Evolutionary conservation across 35 echinoderm and acorn worm genomes (phyloP).

Genomic region (Apostichopus japonicus): DNA sequence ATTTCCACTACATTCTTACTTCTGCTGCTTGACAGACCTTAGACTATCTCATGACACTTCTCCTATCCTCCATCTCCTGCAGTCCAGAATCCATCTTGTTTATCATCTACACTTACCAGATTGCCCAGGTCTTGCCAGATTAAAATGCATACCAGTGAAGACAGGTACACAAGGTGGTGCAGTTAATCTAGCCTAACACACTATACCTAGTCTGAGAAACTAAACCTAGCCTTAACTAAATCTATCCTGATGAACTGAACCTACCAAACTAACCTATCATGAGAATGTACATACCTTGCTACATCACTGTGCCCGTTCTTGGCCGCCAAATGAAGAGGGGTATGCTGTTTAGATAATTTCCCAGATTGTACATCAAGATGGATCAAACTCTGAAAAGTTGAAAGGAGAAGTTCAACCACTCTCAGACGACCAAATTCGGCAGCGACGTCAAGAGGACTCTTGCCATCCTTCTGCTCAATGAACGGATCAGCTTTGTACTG

Average conservation of each 20-base stretch:
- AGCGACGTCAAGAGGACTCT: conserved; percentile 89
- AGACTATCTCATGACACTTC: too few relatives aligned
- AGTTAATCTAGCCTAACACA: too few relatives aligned
- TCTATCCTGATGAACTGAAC: neutral
- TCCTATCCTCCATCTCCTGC: too few relatives aligned
- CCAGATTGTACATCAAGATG: conserved; percentile 57
- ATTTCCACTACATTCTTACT: too few relatives aligned
- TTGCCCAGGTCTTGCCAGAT: too few relatives aligned
- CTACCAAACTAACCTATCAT: neutral
- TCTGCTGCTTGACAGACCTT: too few relatives aligned
- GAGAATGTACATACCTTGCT: conserved; percentile 66
- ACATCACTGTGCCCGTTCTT: conserved; percentile 98
- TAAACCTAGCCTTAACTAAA: too few relatives aligned
- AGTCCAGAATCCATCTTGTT: too few relatives aligned
- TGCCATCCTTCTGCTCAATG: conserved; percentile 78
- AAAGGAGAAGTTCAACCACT: conserved; percentile 78
- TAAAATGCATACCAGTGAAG: too few relatives aligned
- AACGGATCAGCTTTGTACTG: conserved; percentile 80
- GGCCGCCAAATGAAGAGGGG: conserved; percentile 90
- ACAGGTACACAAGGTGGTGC: too few relatives aligned
- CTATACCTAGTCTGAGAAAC: too few relatives aligned
- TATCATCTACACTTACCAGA: too few relatives aligned
- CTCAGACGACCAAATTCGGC: conserved; percentile 82
- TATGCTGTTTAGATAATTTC: conserved; percentile 74
- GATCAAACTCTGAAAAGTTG: conserved; percentile 55